Conservation (phyloP, 2,888 invertebrate genomes). For the Cephus sareptanus region DNA sequence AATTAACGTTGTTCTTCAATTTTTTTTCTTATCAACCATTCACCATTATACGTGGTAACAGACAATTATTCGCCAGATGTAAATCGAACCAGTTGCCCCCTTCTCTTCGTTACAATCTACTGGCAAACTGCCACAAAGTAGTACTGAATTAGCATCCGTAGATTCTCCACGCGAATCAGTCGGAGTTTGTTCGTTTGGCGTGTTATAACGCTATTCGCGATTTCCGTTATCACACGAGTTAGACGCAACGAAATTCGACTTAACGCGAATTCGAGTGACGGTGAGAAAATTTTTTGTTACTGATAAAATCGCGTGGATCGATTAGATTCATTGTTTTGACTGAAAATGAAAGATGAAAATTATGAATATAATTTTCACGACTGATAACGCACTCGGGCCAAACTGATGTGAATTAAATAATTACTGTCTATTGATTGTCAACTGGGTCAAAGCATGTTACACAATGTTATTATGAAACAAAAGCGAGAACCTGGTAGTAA, state of each 20-base stretch:
- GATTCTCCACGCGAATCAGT: not conserved
- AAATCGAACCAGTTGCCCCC: not conserved
- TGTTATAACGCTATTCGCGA: not conserved
- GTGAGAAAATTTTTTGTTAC: not conserved
- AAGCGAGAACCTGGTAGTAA: not conserved
- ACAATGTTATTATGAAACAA: not conserved
- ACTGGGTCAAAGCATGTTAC: not conserved
- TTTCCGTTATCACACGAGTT: not conserved
- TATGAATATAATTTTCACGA: not conserved
- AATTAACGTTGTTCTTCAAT: not conserved
- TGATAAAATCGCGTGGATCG: not conserved
- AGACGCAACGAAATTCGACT: not conserved
- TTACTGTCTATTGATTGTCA: not conserved
- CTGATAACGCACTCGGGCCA: not conserved
- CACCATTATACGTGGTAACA: not conserved
- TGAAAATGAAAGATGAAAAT: not conserved
- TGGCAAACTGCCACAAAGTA: not conserved
- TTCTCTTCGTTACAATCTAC: not conserved
- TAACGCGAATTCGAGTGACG: not conserved
- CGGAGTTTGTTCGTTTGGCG: not conserved
- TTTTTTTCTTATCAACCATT: not conserved
- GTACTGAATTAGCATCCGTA: not conserved
- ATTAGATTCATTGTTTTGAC: not conserved
- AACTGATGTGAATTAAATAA: not conserved
- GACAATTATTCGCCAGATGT: not conserved